These are phyloP conservation scores for Myoxocephalus aenaeus DNA, from an alignment of 2,797 vertebrate species.

Conservation along the genomic window DNA sequence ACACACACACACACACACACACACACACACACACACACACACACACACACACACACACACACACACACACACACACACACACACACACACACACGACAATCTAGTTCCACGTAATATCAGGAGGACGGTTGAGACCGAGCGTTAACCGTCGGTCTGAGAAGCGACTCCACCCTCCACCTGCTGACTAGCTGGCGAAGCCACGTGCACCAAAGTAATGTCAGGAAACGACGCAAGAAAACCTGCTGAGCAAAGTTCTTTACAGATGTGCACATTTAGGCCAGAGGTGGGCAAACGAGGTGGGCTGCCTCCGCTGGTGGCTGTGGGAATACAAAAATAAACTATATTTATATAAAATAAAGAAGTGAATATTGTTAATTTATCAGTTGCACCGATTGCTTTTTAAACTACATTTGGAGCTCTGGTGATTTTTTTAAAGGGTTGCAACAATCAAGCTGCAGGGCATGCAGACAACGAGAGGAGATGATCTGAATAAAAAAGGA, in stretches of 20 bases:
- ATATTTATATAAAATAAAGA: background rate
- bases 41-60: background rate
- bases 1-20: background rate
- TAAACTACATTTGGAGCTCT: too few species aligned
- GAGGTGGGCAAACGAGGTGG: background rate
- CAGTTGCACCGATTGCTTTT: too few species aligned
- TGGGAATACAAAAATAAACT: background rate
- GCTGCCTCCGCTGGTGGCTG: constrained; percentile 4
- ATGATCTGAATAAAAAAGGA: background rate
- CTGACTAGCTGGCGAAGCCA: constrained; percentile 36
- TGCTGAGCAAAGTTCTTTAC: background rate
- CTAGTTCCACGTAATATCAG: constrained; percentile 79
- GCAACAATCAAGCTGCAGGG: background rate
- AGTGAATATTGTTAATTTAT: background rate
- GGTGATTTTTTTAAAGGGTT: too few species aligned
- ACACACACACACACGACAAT: constrained; percentile 35
- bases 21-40: background rate
- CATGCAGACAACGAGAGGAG: background rate
- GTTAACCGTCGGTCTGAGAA: constrained; percentile 60
- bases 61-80: background rate
- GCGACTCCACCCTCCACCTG: constrained; percentile 73
- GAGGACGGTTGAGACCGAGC: constrained; percentile 69
- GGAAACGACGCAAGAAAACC: constrained; percentile 5
- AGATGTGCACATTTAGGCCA: constrained; percentile 15
- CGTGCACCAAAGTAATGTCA: constrained; percentile 24